Base-by-base conservation (phyloP, 2,113 vertebrate genomes). In the Microcebus jonahi region DNA sequence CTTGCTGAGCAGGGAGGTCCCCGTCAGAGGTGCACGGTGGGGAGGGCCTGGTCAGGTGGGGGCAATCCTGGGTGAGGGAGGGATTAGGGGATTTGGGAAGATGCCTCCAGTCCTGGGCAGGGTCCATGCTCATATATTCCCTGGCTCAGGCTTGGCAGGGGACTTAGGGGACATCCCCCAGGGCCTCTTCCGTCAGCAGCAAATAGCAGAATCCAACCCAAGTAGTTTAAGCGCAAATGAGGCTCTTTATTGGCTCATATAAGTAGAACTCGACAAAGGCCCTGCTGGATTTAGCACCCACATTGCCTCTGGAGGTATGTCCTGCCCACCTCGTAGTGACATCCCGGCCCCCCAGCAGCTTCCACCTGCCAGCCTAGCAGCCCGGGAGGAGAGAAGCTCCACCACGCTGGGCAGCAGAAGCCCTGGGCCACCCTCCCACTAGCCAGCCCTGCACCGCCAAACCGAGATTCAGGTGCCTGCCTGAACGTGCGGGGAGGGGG, bases 401-500 rank as follows among this genome's bases (percentile, higher is more conserved):
- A 39, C 2, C 6, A 2, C 1, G 8, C 13, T 29, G 77, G 27
- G 27, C 15, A 21, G 20, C 31, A 13, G 25, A 34, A 5, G 21
- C 36, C 50, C 42, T 2, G 2, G 53, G 55, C 21, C 39, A n/a
- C 53, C 31, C 34, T 59, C 36, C n/a, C 27, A 76, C 8, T 15
- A 21, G 14, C 21, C 57, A 5, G 20, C 50, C 17, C 53, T 6
- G n/a, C 7, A 13, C 55, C 34, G 18, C 0, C 14, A 36, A 50
- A 20, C 5, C 14, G 45, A 45, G 45, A 12, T 18, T n/a, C 29
- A 17, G 57, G 42, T 48, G 23, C 57, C 53, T 45, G 36, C 57
- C 53, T 45, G 36, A 9, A 42, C 1, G 4, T 3, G 1, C 5
- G 0, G 25, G 8, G 36, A 36, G 55, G 45, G 45, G 39, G 14